These are phyloP conservation scores for Megaustenia siamemsis DNA, from an alignment of 2,888 invertebrate genomes.

Conservation along the genomic window DNA sequence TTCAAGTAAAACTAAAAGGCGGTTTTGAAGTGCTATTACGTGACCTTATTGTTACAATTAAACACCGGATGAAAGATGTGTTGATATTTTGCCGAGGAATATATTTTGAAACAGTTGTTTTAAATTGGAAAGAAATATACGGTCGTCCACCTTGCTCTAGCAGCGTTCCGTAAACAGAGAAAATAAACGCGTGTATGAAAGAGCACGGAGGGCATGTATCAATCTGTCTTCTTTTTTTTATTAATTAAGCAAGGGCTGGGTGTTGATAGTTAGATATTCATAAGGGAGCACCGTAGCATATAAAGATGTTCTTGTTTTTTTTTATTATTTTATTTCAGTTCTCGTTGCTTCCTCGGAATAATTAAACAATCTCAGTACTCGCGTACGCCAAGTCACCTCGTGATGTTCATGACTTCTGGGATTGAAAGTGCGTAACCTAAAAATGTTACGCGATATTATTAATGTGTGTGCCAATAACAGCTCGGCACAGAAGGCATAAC, in stretches of 20 bases:
- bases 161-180: not conserved
- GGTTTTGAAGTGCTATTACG: no score
- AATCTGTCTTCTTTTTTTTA: no score
- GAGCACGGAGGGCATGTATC: no score
- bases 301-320: not conserved
- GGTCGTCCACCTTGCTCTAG: no score
- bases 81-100: no score
- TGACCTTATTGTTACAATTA: no score
- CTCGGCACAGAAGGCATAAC: slow-evolving; percentile 30
- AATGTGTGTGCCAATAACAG: slow-evolving; percentile 34
- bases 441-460: slow-evolving; percentile 46
- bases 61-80: no score
- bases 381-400: slow-evolving; percentile 24
- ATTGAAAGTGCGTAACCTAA: slow-evolving; percentile 41
- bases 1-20: no score
- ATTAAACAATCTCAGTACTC: slow-evolving; percentile 26
- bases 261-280: slow-evolving; percentile 10
- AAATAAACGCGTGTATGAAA: not conserved
- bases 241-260: no score
- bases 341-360: slow-evolving; percentile 4
- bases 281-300: slow-evolving; percentile 6
- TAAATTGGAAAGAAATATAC: no score
- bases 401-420: slow-evolving; percentile 11
- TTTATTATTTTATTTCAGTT: not conserved
- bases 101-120: no score